Conservation (phyloP, 2,797 vertebrate species). For the Poecilia wingei region DNA sequence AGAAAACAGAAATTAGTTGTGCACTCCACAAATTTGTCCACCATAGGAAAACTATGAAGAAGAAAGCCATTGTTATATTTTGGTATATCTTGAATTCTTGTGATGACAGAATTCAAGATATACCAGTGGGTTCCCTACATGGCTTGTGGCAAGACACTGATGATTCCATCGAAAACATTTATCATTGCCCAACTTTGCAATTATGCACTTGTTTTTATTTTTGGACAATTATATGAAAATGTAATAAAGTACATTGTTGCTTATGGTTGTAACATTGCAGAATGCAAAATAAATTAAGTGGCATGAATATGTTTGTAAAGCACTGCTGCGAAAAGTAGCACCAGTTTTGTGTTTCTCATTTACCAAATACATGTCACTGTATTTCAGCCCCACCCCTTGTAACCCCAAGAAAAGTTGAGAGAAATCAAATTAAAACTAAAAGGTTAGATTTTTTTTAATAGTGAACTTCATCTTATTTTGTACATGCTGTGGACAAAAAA, state of each 20-base stretch:
- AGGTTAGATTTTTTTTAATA: slow-evolving; percentile 4
- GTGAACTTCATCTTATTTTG: background rate
- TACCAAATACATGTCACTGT: background rate
- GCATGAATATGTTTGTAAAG: background rate
- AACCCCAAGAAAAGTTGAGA: background rate
- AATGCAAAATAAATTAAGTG: background rate
- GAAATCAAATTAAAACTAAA: slow-evolving; percentile 6
- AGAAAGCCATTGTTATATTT: no score
- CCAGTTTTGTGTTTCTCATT: background rate
- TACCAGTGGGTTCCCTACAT: no score
- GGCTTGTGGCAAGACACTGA: no score
- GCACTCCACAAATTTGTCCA: no score
- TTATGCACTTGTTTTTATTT: background rate
- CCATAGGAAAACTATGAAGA: no score
- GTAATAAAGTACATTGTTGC: background rate
- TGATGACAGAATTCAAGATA: no score
- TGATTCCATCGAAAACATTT: background rate
- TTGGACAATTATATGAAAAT: background rate
- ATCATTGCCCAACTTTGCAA: background rate
- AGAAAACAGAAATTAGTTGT: no score
- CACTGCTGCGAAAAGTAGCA: background rate
- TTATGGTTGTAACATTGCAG: background rate
- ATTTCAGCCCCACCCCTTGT: background rate
- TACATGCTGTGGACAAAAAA: background rate
- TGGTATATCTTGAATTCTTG: no score